phyloP scores from a whole-genome alignment of 2,888 invertebrate species.

The Eristalinus sepulchralis region DNA sequence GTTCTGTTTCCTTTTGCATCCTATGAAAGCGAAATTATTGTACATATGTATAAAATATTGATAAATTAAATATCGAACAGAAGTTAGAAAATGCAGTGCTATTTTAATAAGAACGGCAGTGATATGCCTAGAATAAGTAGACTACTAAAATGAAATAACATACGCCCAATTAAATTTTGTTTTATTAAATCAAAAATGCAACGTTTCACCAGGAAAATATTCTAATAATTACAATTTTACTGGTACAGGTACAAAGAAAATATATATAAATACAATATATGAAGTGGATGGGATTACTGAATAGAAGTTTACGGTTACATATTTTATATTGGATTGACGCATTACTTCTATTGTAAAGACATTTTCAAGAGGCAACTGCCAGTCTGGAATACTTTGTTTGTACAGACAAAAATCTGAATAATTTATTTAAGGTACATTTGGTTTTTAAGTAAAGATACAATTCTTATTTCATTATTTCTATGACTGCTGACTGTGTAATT shows the following conservation, averaged over 20 bases:
- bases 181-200: conserved; percentile 7
- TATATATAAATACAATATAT: conserved; percentile 38
- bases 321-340: conserved; percentile 17
- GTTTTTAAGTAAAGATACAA: too few relatives aligned
- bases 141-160: conserved; percentile 50
- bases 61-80: conserved; percentile 1
- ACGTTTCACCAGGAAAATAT: conserved; percentile 15
- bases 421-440: neutral
- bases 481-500: too few relatives aligned
- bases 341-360: neutral
- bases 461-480: too few relatives aligned
- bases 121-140: conserved; percentile 55
- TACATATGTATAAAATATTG: conserved; percentile 6
- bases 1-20: neutral
- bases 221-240: conserved; percentile 14
- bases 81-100: neutral
- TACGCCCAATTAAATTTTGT: conserved; percentile 33
- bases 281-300: too few relatives aligned
- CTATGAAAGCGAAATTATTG: neutral
- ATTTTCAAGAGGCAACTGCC: conserved; percentile 56
- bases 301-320: too few relatives aligned
- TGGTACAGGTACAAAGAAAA: conserved; percentile 8
- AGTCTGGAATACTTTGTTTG: conserved; percentile 51
- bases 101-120: conserved; percentile 1
- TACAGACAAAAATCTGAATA: conserved; percentile 30